phyloP scores from a whole-genome alignment of 2,113 vertebrate species.

The Oreochromis tanganicae region DNA sequence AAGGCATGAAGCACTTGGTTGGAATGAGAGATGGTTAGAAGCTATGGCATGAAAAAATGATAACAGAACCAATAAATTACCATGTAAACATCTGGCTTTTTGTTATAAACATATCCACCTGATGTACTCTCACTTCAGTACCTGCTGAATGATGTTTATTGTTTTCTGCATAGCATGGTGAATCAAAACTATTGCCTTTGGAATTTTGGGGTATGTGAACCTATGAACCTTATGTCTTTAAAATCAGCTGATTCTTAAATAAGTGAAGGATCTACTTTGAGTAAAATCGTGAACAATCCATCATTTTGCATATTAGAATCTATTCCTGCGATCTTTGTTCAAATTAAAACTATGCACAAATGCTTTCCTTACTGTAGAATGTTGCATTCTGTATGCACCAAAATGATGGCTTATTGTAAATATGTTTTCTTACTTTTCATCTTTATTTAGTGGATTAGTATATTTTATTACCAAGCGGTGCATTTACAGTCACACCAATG shows the following conservation, averaged over 20 bases:
- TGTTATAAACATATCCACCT: constrained; percentile 32
- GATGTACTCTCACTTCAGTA: constrained; percentile 34
- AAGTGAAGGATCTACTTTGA: constrained; percentile 32
- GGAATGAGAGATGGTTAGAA: neutral
- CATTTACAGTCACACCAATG: constrained; percentile 12
- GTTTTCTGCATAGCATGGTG: constrained; percentile 35
- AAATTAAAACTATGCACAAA: constrained; percentile 63
- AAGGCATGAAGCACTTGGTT: constrained; percentile 23
- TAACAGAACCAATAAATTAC: neutral
- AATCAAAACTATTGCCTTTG: constrained; percentile 49
- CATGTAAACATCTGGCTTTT: neutral
- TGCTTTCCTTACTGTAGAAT: constrained; percentile 51
- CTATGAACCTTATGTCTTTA: constrained; percentile 26
- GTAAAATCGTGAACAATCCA: constrained; percentile 14
- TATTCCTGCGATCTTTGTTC: constrained; percentile 24
- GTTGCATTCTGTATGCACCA: constrained; percentile 28
- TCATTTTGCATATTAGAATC: constrained; percentile 33
- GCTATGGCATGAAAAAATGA: neutral
- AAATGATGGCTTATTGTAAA: constrained; percentile 50
- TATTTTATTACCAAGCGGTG: constrained; percentile 52
- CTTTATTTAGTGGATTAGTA: constrained; percentile 45
- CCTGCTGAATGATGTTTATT: constrained; percentile 52
- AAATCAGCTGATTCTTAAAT: constrained; percentile 3
- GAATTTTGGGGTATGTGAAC: constrained; percentile 35
- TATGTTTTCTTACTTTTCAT: constrained; percentile 49